Percentiles rank a stretch among this genome's conserved stretches.
These are phyloP conservation scores for Tursiops truncatus DNA, from an alignment of 2,113 vertebrate species.

Conservation along the genomic window DNA sequence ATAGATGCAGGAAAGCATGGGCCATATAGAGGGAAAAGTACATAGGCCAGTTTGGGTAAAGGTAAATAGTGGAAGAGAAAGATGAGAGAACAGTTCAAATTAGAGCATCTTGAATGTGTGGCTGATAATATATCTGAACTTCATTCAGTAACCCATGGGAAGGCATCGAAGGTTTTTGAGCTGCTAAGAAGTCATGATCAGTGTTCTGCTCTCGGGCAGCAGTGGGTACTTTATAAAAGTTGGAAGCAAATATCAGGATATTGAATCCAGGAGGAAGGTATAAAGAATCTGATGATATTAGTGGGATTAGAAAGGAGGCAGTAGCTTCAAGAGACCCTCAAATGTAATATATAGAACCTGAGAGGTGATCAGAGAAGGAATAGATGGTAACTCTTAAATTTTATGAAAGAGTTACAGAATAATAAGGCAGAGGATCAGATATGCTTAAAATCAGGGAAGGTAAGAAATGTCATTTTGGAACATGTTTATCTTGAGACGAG, in stretches of 20 bases:
- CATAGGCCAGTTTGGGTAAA: background rate
- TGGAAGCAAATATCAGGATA: background rate
- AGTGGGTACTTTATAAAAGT: background rate
- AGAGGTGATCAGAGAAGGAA: background rate
- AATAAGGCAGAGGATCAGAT: background rate
- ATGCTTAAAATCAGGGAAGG: background rate
- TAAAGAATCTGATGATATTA: background rate
- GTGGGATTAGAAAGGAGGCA: background rate
- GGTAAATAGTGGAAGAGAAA: constrained; percentile 9
- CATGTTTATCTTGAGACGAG: background rate
- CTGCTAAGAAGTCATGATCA: background rate
- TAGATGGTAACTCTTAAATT: background rate
- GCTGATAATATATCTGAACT: background rate
- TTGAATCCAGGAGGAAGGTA: background rate
- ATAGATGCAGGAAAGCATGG: background rate
- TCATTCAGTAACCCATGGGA: background rate
- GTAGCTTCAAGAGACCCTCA: background rate
- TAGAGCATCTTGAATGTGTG: background rate
- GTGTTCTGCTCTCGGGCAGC: background rate
- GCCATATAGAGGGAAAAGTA: background rate
- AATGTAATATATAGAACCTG: background rate
- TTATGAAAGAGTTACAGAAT: background rate
- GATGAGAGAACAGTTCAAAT: background rate
- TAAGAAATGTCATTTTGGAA: background rate
- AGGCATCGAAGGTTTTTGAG: background rate